Percentiles rank a stretch among this genome's conserved stretches.
phyloP scores from a whole-genome alignment of 2,797 vertebrate species.

The Danio aesculapii region DNA sequence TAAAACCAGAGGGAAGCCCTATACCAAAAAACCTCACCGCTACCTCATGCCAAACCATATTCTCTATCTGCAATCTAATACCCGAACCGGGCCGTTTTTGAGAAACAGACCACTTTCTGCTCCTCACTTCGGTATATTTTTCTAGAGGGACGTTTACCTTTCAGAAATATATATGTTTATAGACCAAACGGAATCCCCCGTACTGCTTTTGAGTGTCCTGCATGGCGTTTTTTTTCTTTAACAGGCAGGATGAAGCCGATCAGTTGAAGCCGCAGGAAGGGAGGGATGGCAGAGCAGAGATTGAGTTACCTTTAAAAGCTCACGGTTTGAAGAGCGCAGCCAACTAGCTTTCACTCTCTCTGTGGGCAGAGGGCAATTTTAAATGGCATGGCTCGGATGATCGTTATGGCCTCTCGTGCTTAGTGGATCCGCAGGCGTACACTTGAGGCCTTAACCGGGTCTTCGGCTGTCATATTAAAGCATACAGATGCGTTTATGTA shows the following conservation, averaged over 20 bases:
- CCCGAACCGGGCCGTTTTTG: constrained; percentile 69
- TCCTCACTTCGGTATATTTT: constrained; percentile 67
- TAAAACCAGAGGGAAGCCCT: constrained; percentile 21
- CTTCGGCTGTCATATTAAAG: constrained; percentile 46
- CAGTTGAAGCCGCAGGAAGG: constrained; percentile 61
- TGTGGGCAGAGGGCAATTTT: constrained; percentile 71
- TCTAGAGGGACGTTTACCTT: constrained; percentile 76
- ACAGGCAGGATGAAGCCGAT: constrained; percentile 51
- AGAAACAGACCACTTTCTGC: constrained; percentile 60
- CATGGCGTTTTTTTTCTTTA: constrained; percentile 43
- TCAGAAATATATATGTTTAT: constrained; percentile 81
- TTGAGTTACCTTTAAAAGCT: constrained; percentile 83
- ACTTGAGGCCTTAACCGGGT: constrained; percentile 34
- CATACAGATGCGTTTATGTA: background rate
- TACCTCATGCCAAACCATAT: constrained; percentile 44
- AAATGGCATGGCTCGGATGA: constrained; percentile 70
- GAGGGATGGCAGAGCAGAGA: constrained; percentile 72
- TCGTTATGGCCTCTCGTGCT: constrained; percentile 56
- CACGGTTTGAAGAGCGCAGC: constrained; percentile 71
- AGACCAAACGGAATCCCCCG: constrained; percentile 68
- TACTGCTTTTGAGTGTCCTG: constrained; percentile 43
- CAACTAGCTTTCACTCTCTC: constrained; percentile 66
- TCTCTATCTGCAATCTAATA: constrained; percentile 71
- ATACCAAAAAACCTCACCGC: constrained; percentile 18
- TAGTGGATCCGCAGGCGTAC: constrained; percentile 37